Base-by-base conservation (phyloP, 1,140 invertebrate genomes). In the Tetramorium parvispinum region DNA sequence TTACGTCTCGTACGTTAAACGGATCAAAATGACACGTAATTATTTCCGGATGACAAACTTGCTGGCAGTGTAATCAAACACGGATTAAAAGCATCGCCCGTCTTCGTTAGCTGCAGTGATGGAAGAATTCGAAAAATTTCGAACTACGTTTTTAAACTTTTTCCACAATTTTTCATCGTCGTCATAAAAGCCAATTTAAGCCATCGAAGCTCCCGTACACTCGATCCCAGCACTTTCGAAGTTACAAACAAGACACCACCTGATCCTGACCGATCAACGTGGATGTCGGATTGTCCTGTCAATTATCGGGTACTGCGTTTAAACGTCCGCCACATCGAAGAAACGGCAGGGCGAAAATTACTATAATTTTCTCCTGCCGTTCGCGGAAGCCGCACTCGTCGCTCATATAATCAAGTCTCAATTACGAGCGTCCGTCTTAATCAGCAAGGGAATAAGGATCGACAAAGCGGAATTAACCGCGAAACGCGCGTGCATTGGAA, bases 141-240 rank as follows among this genome's bases (percentile, higher is more conserved):
- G 43, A 66, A 59, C 53, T 43, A 46, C 27, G 53, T 61, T 83
- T 70, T 46, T 21, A 83, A 83, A 59, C 40, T 83, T 83, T 83
- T 83, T 27, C 27, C 40, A 75, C 55, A 75, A 83, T 61, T 73
- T 83, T 83, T 83, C 40, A 71, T 75, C 53, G 32, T 73, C 53
- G 51, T 83, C 68, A 46, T 75, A 46, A 83, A 61, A 83, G 79
- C 27, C 53, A 49, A 75, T 83, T 83, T 83, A 75, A 81, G 63
- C 51, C 46, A 27, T 21, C 24, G 76, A 32, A 5, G 24, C 32
- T 71, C 5, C 10, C n/a, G 68, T 46, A 46, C 65, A 32, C 40
- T 71, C 66, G 51, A 83, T 83, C 18, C 53, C 24, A 46, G 53
- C 53, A 73, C 27, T 82, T 73, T 57, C 40, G 24, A 73, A 83